Evolutionary conservation across 2,888 invertebrate species (phyloP).

Genomic region (Phytoseiulus persimilis): DNA sequence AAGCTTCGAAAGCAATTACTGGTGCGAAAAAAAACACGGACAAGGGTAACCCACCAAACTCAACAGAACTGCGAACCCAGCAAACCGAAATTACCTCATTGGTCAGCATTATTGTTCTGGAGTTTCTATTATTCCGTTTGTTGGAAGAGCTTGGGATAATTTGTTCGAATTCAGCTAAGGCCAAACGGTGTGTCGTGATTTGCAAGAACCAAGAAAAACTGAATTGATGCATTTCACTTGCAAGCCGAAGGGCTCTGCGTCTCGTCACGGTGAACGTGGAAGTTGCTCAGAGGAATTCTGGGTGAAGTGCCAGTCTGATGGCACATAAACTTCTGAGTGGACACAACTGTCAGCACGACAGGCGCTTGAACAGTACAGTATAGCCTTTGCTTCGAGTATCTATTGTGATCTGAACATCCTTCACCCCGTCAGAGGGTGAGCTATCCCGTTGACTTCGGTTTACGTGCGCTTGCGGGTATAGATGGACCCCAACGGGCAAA

Average conservation of each 20-base stretch:
- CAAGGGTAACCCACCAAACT: neutral
- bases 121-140: neutral
- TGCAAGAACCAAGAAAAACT: neutral
- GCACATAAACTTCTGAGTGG: neutral
- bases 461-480: neutral
- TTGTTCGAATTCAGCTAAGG: neutral
- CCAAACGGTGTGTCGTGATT: neutral
- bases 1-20: no score
- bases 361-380: neutral
- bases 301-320: neutral
- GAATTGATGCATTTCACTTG: neutral
- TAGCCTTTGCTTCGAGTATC: neutral
- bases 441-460: neutral
- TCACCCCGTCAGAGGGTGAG: neutral
- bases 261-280: neutral
- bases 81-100: neutral
- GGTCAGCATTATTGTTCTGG: neutral
- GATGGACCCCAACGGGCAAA: neutral
- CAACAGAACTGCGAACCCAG: neutral
- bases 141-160: neutral
- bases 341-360: neutral
- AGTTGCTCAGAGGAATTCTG: neutral
- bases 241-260: neutral
- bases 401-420: neutral
- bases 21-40: no score